Evolutionary conservation across 1,140 invertebrate species (phyloP).

Genomic region (Drosophila takahashii): DNA sequence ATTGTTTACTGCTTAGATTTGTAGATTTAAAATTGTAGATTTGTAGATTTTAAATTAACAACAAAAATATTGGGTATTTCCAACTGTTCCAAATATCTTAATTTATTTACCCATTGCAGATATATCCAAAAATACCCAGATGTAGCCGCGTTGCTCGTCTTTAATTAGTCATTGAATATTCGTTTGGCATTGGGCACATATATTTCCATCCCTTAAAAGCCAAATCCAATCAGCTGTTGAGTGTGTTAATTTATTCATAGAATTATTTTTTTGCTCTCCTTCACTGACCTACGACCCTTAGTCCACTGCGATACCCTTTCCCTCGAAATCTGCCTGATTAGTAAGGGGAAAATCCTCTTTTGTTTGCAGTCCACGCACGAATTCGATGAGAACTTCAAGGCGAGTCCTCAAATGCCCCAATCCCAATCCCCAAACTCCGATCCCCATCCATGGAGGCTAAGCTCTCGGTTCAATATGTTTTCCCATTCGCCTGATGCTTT

Average conservation of each 20-base stretch:
- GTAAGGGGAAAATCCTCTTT: slow-evolving; percentile 41
- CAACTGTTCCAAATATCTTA: too few relatives aligned
- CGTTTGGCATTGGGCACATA: slow-evolving; percentile 20
- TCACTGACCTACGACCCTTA: slow-evolving; percentile 26
- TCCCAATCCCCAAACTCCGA: slow-evolving; percentile 11
- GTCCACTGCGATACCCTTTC: neutral
- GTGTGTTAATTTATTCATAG: slow-evolving; percentile 77
- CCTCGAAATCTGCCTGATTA: slow-evolving; percentile 33
- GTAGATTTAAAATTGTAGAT: too few relatives aligned
- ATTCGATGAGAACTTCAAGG: slow-evolving; percentile 41
- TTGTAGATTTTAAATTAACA: too few relatives aligned
- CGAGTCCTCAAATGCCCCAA: slow-evolving; percentile 9
- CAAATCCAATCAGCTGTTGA: slow-evolving; percentile 75
- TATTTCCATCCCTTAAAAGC: slow-evolving; percentile 50
- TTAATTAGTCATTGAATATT: slow-evolving; percentile 74
- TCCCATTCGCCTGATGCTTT: slow-evolving; percentile 14
- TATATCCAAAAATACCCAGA: neutral
- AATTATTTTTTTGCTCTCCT: slow-evolving; percentile 27
- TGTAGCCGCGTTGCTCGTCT: slow-evolving; percentile 8
- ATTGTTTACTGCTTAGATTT: too few relatives aligned
- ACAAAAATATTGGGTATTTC: too few relatives aligned
- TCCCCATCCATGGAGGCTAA: neutral
- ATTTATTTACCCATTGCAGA: neutral
- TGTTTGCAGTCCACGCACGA: slow-evolving; percentile 68
- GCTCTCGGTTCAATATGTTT: slow-evolving; percentile 57